These are phyloP conservation scores for Brachionus asplanchnoidis DNA, from an alignment of 1,140 invertebrate genomes.

Conservation along the genomic window DNA sequence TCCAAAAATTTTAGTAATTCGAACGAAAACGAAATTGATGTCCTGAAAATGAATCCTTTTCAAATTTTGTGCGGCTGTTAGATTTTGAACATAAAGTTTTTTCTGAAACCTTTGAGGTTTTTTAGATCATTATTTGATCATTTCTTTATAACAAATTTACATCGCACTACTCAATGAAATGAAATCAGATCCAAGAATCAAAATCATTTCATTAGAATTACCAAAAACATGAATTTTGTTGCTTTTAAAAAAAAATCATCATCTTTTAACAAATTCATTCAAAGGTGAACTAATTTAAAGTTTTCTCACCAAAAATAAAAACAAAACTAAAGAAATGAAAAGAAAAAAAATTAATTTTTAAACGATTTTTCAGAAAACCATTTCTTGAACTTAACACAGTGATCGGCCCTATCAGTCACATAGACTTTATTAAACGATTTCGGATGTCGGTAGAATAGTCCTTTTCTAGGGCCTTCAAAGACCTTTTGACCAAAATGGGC, in stretches of 20 bases:
- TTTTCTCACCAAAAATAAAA: not conserved
- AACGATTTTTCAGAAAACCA: not conserved
- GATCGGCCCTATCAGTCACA: not conserved
- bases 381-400: not conserved
- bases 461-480: not conserved
- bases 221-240: not conserved
- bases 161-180: not conserved
- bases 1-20: not conserved
- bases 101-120: not conserved
- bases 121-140: not conserved
- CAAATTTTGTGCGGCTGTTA: not conserved
- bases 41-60: not conserved
- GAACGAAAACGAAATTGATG: not conserved
- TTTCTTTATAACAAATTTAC: not conserved
- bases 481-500: not conserved
- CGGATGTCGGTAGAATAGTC: not conserved
- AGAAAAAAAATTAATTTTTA: not conserved
- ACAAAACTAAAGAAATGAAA: not conserved
- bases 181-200: not conserved
- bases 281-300: not conserved
- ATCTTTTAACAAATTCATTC: not conserved
- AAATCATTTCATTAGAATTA: not conserved
- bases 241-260: not conserved
- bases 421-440: not conserved
- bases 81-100: not conserved